Base-by-base conservation (phyloP, 2,888 invertebrate species). In the Spodoptera exigua region DNA sequence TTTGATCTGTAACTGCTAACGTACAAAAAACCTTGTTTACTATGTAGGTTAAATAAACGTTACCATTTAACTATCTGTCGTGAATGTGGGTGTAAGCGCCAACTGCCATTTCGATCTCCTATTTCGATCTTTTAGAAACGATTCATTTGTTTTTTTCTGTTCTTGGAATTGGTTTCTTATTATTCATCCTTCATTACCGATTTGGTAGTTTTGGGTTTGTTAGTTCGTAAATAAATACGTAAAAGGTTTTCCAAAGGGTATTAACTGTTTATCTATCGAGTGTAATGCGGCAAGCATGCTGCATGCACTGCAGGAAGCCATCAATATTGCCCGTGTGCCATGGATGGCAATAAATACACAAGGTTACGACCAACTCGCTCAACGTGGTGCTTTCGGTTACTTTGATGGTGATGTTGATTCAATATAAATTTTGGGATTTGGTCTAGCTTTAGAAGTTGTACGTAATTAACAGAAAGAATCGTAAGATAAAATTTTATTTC, bases 311-410 rank as follows among this genome's bases (percentile, higher is more conserved):
- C 86, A 86, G 88, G 88, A 89, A 87, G 74, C 78, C 75, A 80
- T 84, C 85, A 84, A 85, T 85, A 81, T 74, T 80, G 79, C 71
- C 78, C 65, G 76, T 79, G 82, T 78, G 75, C 80, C 68, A 80
- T 76, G 75, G 69, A 63, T 65, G 76, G 74, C 76, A 82, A 84
- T 86, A 83, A 82, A 81, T 81, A 75, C 64, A 62, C 86, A 87
- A 88, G 87, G 87, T 82, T 81, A 70, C 61, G 55, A 52, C 58
- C 61, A 70, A 67, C 76, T 70, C 65, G 76, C 74, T 76, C 76
- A 76, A 79, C 73, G 7, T 76, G 61, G 36, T 49, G 32, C 46
- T 58, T 53, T 59, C 34, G n/a, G 58, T 14, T 4, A 55, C 52
- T 40, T 49, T 17, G 27, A 5, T 27, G 27, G 27, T 45, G 16